A percentile compares a stretch with the other conserved stretches of the same genome.
Evolutionary conservation across 1,140 invertebrate species (phyloP).

Genomic region (Mycetomoellerius zeteki): DNA sequence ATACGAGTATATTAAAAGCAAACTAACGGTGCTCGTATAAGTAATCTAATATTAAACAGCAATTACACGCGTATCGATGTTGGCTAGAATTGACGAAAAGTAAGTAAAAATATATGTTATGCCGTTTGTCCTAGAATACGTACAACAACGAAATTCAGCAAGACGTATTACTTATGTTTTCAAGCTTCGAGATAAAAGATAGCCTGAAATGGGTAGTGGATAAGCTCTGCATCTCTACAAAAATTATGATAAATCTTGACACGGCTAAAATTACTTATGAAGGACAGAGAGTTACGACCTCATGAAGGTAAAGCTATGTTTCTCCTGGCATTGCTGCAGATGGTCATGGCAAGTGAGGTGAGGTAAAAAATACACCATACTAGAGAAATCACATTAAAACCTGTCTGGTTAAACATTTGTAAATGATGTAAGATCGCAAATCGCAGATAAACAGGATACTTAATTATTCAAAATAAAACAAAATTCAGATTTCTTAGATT

Average conservation of each 20-base stretch:
- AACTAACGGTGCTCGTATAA: background rate
- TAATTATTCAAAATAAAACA: background rate
- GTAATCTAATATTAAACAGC: background rate
- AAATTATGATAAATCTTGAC: conserved; percentile 63
- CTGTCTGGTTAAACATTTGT: conserved; percentile 30
- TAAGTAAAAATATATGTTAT: background rate
- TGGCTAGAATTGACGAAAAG: background rate
- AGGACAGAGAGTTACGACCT: conserved; percentile 61
- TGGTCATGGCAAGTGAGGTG: conserved; percentile 38
- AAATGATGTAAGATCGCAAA: background rate
- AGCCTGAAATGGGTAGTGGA: conserved; percentile 51
- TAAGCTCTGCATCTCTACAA: conserved; percentile 28
- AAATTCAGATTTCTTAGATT: background rate
- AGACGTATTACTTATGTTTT: conserved; percentile 27
- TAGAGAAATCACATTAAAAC: conserved; percentile 52
- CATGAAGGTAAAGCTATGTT: conserved; percentile 44
- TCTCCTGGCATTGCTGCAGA: conserved; percentile 6
- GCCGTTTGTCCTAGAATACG: background rate
- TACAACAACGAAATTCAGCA: conserved; percentile 11
- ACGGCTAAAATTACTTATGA: conserved; percentile 46
- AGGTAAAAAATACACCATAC: conserved; percentile 43
- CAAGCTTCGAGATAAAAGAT: conserved; percentile 32
- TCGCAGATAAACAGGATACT: background rate
- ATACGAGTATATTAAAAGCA: background rate
- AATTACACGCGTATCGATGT: too few relatives aligned